These are phyloP conservation scores for Cassiopea xamachana DNA, from an alignment of 30 jellyfish, hydroid and myxozoan genomes.

Conservation along the genomic window DNA sequence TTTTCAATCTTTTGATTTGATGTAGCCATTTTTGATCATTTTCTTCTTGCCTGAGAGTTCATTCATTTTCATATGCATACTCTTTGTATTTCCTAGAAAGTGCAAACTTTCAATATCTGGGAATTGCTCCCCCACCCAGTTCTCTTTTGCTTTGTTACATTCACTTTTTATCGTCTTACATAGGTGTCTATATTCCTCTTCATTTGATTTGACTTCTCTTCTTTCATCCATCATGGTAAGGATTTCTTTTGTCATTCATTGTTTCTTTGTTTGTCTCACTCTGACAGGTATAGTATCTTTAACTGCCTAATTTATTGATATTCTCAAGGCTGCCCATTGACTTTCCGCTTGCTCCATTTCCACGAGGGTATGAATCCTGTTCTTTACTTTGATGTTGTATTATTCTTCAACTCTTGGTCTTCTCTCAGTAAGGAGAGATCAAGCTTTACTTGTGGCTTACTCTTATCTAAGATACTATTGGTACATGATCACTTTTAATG, in stretches of 20 bases:
- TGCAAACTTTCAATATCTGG: conserved; percentile 36
- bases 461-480: conserved; percentile 39
- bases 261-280: no score
- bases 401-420: no score
- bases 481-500: conserved; percentile 54
- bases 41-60: neutral
- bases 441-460: conserved; percentile 32
- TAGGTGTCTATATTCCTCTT: conserved; percentile 10
- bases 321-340: no score
- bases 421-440: neutral
- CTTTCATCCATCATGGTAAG: conserved; percentile 9
- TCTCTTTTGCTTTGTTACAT: conserved; percentile 42
- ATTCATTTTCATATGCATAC: neutral
- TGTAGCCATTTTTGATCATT: neutral
- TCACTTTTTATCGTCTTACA: conserved; percentile 13
- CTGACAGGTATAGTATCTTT: no score
- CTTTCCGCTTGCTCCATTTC: no score
- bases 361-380: no score
- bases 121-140: conserved; percentile 49
- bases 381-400: no score
- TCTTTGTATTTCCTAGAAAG: neutral
- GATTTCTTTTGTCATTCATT: conserved; percentile 59
- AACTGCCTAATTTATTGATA: no score
- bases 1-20: conserved; percentile 12
- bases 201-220: neutral